Evolutionary conservation across 2,113 vertebrate species (phyloP).

Genomic region (Cheilinus undulatus): DNA sequence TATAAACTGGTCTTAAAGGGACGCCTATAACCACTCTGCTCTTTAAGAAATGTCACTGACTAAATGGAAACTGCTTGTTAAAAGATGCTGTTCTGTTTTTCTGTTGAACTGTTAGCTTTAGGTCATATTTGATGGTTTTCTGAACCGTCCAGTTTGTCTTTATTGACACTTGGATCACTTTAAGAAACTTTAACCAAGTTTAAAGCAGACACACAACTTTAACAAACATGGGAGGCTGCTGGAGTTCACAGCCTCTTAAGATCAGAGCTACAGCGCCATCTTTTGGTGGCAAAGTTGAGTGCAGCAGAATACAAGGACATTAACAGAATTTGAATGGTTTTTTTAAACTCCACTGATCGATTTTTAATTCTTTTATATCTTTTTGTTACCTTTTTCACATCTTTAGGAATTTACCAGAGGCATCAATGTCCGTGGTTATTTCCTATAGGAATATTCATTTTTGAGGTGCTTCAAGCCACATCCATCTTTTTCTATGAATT

Average conservation of each 20-base stretch:
- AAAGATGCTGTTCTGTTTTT: conserved; percentile 26
- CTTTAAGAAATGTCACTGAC: conserved; percentile 7
- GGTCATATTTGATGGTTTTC: conserved; percentile 22
- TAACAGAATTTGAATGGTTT: background rate
- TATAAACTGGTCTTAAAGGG: conserved; percentile 17
- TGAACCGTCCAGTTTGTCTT: conserved; percentile 5
- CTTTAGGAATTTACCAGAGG: too few species aligned
- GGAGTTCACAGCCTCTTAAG: conserved; percentile 23
- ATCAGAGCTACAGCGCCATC: conserved; percentile 76
- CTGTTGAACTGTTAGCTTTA: conserved; percentile 9
- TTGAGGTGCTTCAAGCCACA: too few species aligned
- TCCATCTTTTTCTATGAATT: too few species aligned
- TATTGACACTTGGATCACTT: conserved; percentile 17
- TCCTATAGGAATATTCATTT: too few species aligned
- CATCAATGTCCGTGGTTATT: too few species aligned
- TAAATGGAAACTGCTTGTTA: conserved; percentile 6
- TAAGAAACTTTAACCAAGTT: conserved; percentile 13
- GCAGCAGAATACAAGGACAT: background rate
- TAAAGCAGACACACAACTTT: conserved; percentile 36
- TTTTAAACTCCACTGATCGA: too few species aligned
- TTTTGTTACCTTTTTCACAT: too few species aligned
- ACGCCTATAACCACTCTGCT: conserved; percentile 7
- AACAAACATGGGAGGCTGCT: conserved; percentile 27
- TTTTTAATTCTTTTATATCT: too few species aligned
- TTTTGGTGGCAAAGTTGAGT: conserved; percentile 60